A percentile compares a stretch with the other conserved stretches of the same genome.
phyloP scores from a whole-genome alignment of 2,797 vertebrate species.

The Carcharodon carcharias region DNA sequence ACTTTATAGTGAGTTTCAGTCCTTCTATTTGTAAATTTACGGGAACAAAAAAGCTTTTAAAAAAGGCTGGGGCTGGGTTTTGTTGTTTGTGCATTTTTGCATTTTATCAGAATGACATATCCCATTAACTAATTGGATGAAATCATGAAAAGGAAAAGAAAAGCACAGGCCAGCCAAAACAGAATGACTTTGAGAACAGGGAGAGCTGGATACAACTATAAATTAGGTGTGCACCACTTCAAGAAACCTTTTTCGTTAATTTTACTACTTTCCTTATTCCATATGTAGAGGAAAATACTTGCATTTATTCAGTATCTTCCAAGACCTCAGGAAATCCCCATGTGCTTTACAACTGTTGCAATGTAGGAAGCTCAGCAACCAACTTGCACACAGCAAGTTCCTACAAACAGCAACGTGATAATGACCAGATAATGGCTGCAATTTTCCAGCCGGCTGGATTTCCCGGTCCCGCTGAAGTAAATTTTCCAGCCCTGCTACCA shows the following conservation, averaged over 20 bases:
- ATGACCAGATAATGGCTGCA: too few species aligned
- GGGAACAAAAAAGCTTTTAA: background rate
- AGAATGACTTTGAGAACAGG: background rate
- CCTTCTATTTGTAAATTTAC: background rate
- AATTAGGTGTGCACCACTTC: background rate
- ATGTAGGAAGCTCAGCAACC: too few species aligned
- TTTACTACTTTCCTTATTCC: too few species aligned
- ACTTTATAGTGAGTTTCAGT: background rate
- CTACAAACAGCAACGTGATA: too few species aligned
- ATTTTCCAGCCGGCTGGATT: too few species aligned
- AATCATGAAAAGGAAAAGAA: background rate
- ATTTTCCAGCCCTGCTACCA: too few species aligned
- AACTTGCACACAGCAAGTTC: too few species aligned
- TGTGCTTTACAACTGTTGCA: background rate
- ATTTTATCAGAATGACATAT: background rate
- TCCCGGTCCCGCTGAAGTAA: too few species aligned
- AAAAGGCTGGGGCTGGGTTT: background rate
- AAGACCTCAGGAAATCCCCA: background rate
- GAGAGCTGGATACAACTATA: background rate
- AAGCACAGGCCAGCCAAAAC: background rate
- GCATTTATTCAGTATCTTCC: background rate
- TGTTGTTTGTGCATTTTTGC: background rate
- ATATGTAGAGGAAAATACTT: too few species aligned
- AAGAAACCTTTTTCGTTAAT: too few species aligned
- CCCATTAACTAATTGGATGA: background rate